phyloP scores from a whole-genome alignment of 2,113 vertebrate species.

The Corythornis vintsioides region DNA sequence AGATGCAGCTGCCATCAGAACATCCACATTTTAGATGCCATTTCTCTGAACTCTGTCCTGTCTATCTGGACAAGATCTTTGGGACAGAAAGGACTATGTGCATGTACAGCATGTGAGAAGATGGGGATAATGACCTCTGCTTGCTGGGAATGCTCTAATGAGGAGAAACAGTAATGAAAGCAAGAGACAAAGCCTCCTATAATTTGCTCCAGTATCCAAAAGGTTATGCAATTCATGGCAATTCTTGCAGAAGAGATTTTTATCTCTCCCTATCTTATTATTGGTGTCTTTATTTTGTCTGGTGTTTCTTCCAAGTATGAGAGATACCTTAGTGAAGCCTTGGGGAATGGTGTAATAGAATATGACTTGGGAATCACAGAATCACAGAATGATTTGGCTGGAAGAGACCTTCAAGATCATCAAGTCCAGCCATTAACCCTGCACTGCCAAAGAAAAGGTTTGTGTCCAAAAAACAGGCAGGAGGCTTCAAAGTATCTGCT shows the following conservation, averaged over 20 bases:
- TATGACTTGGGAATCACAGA: background rate
- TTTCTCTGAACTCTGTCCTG: background rate
- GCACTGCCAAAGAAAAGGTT: background rate
- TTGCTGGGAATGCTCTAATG: background rate
- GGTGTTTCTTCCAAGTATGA: background rate
- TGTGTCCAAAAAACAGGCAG: background rate
- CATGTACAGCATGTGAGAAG: background rate
- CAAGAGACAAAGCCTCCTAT: background rate
- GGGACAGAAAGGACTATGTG: background rate
- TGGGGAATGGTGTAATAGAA: background rate
- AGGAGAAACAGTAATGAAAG: background rate
- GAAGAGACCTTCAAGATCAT: no score
- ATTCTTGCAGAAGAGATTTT: background rate
- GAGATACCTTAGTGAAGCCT: background rate
- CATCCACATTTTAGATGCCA: background rate
- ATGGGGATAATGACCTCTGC: background rate
- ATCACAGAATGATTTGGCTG: no score
- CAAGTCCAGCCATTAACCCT: no score
- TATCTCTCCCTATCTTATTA: background rate
- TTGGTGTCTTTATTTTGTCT: constrained; percentile 7
- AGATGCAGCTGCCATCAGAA: background rate
- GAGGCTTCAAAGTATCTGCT: background rate
- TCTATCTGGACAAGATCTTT: background rate
- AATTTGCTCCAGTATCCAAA: background rate
- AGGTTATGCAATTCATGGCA: background rate